Conservation (phyloP, 1,140 invertebrate species). For the Wasmannia auropunctata region DNA sequence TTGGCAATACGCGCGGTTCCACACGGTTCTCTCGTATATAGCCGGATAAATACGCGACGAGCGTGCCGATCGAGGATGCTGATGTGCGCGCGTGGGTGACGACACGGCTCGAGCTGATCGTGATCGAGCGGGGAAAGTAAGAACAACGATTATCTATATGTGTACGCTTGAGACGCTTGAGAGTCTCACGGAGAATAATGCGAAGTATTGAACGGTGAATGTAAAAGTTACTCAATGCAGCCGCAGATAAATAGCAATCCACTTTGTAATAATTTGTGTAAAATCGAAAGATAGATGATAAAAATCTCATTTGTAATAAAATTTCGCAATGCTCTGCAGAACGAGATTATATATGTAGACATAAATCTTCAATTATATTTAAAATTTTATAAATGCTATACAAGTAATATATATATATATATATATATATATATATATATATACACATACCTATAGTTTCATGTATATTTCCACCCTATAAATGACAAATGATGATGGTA, state of each 20-base stretch:
- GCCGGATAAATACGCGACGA: conserved; percentile 48
- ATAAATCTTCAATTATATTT: no score
- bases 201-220: background rate
- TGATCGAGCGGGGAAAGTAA: conserved; percentile 34
- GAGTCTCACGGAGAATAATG: background rate
- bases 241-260: background rate
- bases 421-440: no score
- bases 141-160: conserved; percentile 4
- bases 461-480: background rate
- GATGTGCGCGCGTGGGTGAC: conserved; percentile 64
- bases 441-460: no score
- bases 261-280: background rate
- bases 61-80: conserved; percentile 25
- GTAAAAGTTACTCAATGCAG: background rate
- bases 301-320: no score
- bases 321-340: no score
- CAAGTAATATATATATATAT: no score
- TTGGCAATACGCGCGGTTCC: background rate
- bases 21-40: conserved; percentile 40
- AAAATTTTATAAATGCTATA: no score
- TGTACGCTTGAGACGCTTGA: background rate
- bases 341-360: no score
- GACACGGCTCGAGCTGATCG: conserved; percentile 51
- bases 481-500: background rate
- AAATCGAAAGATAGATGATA: background rate